Evolutionary conservation across 2,888 invertebrate genomes (phyloP).

Genomic region (Xylota sylvarum): DNA sequence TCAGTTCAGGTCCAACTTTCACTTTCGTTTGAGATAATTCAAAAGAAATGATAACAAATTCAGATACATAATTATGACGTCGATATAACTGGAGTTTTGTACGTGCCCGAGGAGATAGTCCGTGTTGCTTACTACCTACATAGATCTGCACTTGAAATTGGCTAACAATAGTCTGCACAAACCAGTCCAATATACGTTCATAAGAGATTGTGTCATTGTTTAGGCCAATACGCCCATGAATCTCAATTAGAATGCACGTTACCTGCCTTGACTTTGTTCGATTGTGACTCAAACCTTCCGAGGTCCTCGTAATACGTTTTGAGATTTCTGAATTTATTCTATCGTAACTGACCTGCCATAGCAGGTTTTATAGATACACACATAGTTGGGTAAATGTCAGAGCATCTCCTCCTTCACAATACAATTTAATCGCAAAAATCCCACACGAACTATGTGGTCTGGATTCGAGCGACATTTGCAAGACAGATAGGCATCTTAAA

Average conservation of each 20-base stretch:
- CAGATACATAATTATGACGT: slow-evolving; percentile 14
- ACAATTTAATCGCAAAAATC: neutral
- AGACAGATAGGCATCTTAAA: slow-evolving; percentile 23
- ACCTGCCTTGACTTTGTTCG: slow-evolving; percentile 17
- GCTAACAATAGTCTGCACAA: neutral
- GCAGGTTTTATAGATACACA: slow-evolving; percentile 14
- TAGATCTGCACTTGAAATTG: slow-evolving; percentile 11
- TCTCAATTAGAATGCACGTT: slow-evolving; percentile 13
- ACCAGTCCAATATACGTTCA: slow-evolving; percentile 10
- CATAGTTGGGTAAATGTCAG: slow-evolving; percentile 40
- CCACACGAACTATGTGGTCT: slow-evolving; percentile 13
- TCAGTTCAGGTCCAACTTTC: slow-evolving; percentile 18
- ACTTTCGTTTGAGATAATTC: slow-evolving; percentile 22
- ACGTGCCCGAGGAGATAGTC: neutral
- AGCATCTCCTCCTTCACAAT: slow-evolving; percentile 8
- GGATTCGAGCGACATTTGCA: slow-evolving; percentile 42
- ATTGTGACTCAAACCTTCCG: neutral
- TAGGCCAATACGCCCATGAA: slow-evolving; percentile 14
- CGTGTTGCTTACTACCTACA: slow-evolving; percentile 18
- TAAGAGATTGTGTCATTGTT: slow-evolving; percentile 27
- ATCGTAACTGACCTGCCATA: neutral
- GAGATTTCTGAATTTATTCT: neutral
- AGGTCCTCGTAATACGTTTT: slow-evolving; percentile 2
- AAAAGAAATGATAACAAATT: slow-evolving; percentile 26
- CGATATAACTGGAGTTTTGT: neutral